Conservation (phyloP, 2,888 invertebrate genomes). For the Deroplatys truncata region DNA sequence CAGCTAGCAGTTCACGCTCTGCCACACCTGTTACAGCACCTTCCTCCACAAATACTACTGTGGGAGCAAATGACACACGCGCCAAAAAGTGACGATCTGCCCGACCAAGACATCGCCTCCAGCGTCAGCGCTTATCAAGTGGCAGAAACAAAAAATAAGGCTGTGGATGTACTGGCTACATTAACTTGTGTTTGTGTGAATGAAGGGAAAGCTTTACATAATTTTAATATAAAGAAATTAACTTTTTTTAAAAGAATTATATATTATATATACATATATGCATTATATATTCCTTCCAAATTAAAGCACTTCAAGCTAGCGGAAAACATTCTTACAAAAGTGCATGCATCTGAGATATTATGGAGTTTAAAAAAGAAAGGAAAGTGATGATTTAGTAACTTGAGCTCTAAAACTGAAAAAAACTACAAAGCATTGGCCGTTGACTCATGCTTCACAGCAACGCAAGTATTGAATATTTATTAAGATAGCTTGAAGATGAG, state of each 20-base stretch:
- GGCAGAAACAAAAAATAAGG: constrained; percentile 21
- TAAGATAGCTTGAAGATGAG: neutral
- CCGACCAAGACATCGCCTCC: constrained; percentile 23
- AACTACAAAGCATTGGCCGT: neutral
- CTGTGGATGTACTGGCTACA: neutral
- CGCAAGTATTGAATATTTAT: neutral
- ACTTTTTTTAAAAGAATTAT: neutral
- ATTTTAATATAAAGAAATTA: constrained; percentile 1
- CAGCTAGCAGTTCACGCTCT: constrained; percentile 25
- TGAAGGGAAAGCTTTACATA: neutral
- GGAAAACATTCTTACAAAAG: neutral
- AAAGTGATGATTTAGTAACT: neutral
- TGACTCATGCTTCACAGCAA: neutral
- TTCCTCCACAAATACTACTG: constrained; percentile 18
- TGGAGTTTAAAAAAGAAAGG: neutral
- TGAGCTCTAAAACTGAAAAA: neutral
- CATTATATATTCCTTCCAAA: neutral
- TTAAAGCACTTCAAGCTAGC: neutral
- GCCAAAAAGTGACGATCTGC: constrained; percentile 29
- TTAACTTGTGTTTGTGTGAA: neutral
- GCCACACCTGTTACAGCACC: constrained; percentile 28
- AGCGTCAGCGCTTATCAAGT: constrained; percentile 22
- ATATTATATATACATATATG: neutral
- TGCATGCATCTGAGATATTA: neutral
- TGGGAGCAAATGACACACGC: constrained; percentile 14